Base-by-base conservation (phyloP, 2,797 vertebrate species). In the Garrulus glandarius region DNA sequence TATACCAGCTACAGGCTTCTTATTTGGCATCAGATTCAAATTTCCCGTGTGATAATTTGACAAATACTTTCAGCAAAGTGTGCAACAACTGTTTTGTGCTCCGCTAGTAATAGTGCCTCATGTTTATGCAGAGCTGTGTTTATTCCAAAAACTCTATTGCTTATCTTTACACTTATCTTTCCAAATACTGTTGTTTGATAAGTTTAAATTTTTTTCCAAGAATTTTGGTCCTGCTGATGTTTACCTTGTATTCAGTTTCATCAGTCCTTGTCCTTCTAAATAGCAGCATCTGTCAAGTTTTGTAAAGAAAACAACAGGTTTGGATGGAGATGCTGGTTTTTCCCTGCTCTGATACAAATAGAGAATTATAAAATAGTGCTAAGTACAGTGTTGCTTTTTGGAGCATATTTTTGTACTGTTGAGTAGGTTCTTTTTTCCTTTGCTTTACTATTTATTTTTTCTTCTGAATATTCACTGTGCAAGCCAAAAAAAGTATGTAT, bases 171-270 rank as follows among this genome's bases (percentile, higher is more conserved):
- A 84, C 30, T 63, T 69, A 84, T 81, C 56, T 96, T 96, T 84
- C 68, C 50, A 94, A 92, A 93, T 70, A 69, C 21, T 84, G 20
- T 70, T 83, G 34, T 86, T 87, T 76, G 56, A n/a, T 37, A 67
- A 43, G 27, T 44, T 65, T 23, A 36, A 20, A 8, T 78, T 87
- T 71, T 71, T 88, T 84, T 10, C 68, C 63, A 87, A 84, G 79
- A 89, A 78, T 59, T 90, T 87, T 37, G 89, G 36, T 75, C 82
- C 61, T 91, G 75, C 56, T 92, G 80, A 59, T 94, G 43, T 64
- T 84, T 90, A 63, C n/a, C 34, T 84, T 79, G 29, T 88, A 37
- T 95, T 90, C 57, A 65, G 69, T 96, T 96, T 97, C 93, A 87
- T 78, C 39, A 77, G 44, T 67, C 34, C 60, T 70, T 91, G 10